Conservation (phyloP, 2,797 vertebrate species). For the Peromyscus eremicus region DNA sequence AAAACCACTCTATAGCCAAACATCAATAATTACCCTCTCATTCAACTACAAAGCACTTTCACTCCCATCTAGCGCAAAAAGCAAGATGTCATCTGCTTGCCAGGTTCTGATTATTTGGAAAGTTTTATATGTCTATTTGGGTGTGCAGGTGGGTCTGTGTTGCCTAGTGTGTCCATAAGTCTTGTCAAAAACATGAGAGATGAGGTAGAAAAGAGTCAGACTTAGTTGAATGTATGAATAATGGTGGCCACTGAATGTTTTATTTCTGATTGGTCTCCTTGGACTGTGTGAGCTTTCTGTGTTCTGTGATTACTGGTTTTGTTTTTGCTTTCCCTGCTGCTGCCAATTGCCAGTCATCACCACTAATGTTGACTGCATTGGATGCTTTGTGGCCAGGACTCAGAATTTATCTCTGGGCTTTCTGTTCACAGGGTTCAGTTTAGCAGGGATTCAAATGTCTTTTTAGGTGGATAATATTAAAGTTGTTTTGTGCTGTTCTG, state of each 20-base stretch:
- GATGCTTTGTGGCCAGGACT: background rate
- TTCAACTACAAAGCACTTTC: background rate
- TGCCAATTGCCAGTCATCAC: background rate
- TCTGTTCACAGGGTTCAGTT: background rate
- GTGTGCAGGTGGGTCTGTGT: background rate
- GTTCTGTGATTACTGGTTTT: background rate
- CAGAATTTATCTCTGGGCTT: background rate
- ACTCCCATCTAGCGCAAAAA: background rate
- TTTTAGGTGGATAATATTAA: background rate
- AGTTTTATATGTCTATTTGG: background rate
- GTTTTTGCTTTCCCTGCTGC: background rate
- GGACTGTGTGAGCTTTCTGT: background rate
- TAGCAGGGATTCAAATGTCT: background rate
- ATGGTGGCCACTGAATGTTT: background rate
- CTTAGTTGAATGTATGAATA: background rate
- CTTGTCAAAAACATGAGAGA: background rate
- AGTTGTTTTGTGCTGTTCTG: background rate
- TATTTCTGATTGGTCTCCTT: background rate
- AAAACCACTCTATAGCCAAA: background rate
- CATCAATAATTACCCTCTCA: background rate
- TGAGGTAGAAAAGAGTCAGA: background rate
- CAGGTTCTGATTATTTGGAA: background rate
- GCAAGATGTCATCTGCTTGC: background rate
- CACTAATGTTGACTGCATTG: too few relatives aligned
- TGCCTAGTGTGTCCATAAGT: background rate